Evolutionary conservation across 2,797 vertebrate species (phyloP).

Genomic region (Parotocinclus haroldoi): DNA sequence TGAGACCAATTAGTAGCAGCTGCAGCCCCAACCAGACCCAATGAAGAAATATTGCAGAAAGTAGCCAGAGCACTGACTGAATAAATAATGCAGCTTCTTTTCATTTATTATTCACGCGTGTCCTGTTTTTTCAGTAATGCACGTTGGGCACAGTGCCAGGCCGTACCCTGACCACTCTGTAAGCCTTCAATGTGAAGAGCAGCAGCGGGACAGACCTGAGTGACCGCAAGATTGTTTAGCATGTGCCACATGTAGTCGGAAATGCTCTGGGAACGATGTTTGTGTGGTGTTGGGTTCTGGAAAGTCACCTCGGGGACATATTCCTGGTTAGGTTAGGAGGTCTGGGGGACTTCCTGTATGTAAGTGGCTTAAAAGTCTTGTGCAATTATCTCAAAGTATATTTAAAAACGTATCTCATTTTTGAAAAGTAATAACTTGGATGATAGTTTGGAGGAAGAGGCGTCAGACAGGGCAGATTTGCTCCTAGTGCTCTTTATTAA

Average conservation of each 20-base stretch:
- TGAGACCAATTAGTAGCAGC: conserved; percentile 32
- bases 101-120: conserved; percentile 68
- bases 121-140: conserved; percentile 57
- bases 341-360: no score
- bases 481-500: no score
- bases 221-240: not conserved
- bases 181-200: conserved; percentile 30
- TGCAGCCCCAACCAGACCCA: conserved; percentile 18
- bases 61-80: conserved; percentile 52
- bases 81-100: conserved; percentile 70
- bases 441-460: no score
- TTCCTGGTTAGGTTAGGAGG: no score
- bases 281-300: not conserved
- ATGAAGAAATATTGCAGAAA: conserved; percentile 36
- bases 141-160: conserved; percentile 51
- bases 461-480: no score
- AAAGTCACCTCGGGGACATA: no score
- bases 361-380: no score
- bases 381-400: no score
- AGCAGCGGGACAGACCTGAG: conserved; percentile 9
- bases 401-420: no score
- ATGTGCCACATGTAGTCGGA: conserved; percentile 4
- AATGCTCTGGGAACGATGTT: conserved; percentile 4
- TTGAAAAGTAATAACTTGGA: no score
- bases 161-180: conserved; percentile 23